Conservation (phyloP, 2,113 vertebrate species). For the Meriones unguiculatus region DNA sequence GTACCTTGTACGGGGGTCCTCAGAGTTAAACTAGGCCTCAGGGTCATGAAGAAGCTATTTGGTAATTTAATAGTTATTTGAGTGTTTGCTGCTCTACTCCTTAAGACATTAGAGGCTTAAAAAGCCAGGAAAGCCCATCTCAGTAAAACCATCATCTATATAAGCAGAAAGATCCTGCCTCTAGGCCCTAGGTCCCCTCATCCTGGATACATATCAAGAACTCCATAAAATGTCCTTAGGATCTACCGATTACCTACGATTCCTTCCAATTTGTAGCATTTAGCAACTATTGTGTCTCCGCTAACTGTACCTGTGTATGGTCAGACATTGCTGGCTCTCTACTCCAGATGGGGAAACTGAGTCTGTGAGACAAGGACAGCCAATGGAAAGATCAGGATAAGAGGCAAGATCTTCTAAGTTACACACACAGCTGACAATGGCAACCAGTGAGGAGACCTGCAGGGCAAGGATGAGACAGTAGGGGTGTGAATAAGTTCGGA, state of each 20-base stretch:
- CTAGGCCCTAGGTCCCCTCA: background rate
- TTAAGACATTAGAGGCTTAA: background rate
- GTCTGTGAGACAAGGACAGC: background rate
- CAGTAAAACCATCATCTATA: background rate
- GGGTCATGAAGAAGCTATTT: background rate
- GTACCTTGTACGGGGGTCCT: background rate
- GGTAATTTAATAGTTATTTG: background rate
- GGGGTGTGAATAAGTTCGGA: background rate
- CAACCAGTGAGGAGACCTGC: background rate
- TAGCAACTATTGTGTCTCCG: background rate
- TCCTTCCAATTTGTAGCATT: background rate
- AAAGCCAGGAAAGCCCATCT: background rate
- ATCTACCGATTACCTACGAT: background rate
- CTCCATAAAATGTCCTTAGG: background rate
- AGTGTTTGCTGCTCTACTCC: background rate
- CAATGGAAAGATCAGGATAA: background rate
- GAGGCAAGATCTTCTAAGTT: conserved; percentile 6
- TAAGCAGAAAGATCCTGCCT: background rate
- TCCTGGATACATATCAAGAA: background rate
- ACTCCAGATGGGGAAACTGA: background rate
- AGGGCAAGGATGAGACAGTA: background rate
- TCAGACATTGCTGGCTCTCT: background rate
- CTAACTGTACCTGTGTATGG: background rate
- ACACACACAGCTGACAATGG: background rate
- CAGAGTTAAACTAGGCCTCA: background rate